Evolutionary conservation across 1,140 invertebrate genomes (phyloP).

Genomic region (Sminthurinus signatus): DNA sequence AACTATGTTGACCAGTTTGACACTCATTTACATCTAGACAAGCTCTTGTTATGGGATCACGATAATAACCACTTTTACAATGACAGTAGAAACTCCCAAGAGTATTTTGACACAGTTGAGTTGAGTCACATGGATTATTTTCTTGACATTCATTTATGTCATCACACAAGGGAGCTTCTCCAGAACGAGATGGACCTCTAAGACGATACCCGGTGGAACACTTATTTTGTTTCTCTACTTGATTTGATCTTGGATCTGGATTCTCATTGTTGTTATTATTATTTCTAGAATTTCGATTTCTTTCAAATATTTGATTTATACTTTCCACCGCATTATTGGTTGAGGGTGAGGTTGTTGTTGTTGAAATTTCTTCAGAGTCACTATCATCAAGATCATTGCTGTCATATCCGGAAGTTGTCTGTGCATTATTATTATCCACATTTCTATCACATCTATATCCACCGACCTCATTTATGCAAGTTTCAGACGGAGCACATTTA

Average conservation of each 20-base stretch:
- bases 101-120: slow-evolving; percentile 51
- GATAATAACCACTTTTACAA: slow-evolving; percentile 51
- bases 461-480: slow-evolving; percentile 43
- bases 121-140: slow-evolving; percentile 47
- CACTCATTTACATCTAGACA: slow-evolving; percentile 63
- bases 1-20: slow-evolving; percentile 52
- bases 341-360: slow-evolving; percentile 3
- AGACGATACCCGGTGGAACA: slow-evolving; percentile 11
- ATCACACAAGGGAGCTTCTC: slow-evolving; percentile 8
- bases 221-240: background rate
- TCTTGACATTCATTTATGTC: slow-evolving; percentile 46
- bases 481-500: slow-evolving; percentile 38
- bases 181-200: background rate
- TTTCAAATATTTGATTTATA: background rate
- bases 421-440: too few species aligned
- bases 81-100: slow-evolving; percentile 51
- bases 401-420: too few species aligned
- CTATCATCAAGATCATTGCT: background rate
- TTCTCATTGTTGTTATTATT: background rate
- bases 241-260: background rate
- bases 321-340: background rate
- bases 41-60: slow-evolving; percentile 51
- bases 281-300: too few species aligned
- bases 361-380: slow-evolving; percentile 1
- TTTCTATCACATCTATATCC: slow-evolving; percentile 43